Base-by-base conservation (phyloP, 2,797 vertebrate genomes). In the Pampus argenteus region DNA sequence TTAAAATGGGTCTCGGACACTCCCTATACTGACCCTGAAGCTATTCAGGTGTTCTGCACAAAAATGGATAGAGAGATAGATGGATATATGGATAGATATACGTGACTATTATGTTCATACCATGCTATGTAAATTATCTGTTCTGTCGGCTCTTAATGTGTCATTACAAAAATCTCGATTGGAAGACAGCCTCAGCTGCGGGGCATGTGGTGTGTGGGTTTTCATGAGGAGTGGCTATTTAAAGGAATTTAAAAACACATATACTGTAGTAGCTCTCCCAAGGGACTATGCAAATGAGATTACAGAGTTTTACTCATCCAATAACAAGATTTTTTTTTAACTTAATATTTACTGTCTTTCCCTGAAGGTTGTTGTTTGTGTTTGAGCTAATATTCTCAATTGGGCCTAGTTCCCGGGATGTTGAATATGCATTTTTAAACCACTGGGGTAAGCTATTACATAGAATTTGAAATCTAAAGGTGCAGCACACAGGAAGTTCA, bases 281-380 rank as follows among this genome's bases (percentile, higher is more conserved):
- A 48, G 81, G 86, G 86, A 77, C 68, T 74, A 83, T 87, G 87
- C 78, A 89, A 87, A 90, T 88, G 14, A 82, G 82, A 81, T 82
- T 75, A 66, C 57, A 71, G 67, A 69, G 55, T 83, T 87, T 82
- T 73, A 73, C 81, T 74, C 67, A 80, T 76, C 74, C 71, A 81
- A 74, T 78, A 87, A 84, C 73, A 83, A 34, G 60, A 74, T 65
- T 11, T 81, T 78, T 79, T 70, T 61, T 44, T 31, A 79, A 57
- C 57, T 51, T 78, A 82, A 84, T 88, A 79, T 85, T 82, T 85
- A 70, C 76, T 71, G 38, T 54, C 52, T 79, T 66, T 74, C 77
- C 85, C 83, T 72, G 52, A 84, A 85, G 86, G 78, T 77, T 76
- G 52, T 23, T 83, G 55, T 18, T 58, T 82, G 72, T 62, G 68